These are phyloP conservation scores for Meteorus cinctellus DNA, from an alignment of 2,888 invertebrate species.

Conservation along the genomic window DNA sequence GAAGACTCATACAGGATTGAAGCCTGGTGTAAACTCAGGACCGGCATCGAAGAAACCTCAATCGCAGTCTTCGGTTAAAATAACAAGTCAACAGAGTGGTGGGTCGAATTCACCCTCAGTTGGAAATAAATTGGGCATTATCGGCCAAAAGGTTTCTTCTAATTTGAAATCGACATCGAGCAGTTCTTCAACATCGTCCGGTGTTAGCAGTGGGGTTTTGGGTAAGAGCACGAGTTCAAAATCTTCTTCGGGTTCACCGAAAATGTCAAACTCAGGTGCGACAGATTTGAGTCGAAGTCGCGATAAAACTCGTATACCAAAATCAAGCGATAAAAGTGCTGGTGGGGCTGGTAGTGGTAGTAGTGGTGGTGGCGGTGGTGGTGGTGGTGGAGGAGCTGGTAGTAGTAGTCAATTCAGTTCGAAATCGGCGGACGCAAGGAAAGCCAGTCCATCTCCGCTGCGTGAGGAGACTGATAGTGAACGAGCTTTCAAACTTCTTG, in stretches of 20 bases:
- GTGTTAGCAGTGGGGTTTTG: constrained; percentile 54
- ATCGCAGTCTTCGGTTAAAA: constrained; percentile 73
- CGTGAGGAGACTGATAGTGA: constrained; percentile 80
- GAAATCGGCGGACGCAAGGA: constrained; percentile 77
- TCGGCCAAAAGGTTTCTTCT: constrained; percentile 64
- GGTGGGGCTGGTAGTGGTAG: background rate
- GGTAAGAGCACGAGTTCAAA: constrained; percentile 56
- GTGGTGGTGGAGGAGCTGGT: background rate
- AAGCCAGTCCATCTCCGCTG: constrained; percentile 80
- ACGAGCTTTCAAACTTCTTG: constrained; percentile 77
- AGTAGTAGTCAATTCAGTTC: constrained; percentile 75
- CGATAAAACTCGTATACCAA: constrained; percentile 78
- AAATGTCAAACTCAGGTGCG: constrained; percentile 74
- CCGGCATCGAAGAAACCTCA: constrained; percentile 88
- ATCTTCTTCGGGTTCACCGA: constrained; percentile 77
- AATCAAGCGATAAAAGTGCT: constrained; percentile 78
- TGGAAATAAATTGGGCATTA: constrained; percentile 68
- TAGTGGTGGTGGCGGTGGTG: background rate
- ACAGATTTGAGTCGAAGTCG: constrained; percentile 79
- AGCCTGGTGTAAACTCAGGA: constrained; percentile 90
- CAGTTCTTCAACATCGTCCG: constrained; percentile 51
- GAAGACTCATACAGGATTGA: constrained; percentile 87
- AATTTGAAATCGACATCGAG: constrained; percentile 65
- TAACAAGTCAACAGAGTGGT: constrained; percentile 59
- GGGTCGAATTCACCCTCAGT: constrained; percentile 59